A percentile compares a stretch with the other conserved stretches of the same genome.
Conservation (phyloP, 2,797 vertebrate genomes). For the Buphagus erythrorhynchus region DNA sequence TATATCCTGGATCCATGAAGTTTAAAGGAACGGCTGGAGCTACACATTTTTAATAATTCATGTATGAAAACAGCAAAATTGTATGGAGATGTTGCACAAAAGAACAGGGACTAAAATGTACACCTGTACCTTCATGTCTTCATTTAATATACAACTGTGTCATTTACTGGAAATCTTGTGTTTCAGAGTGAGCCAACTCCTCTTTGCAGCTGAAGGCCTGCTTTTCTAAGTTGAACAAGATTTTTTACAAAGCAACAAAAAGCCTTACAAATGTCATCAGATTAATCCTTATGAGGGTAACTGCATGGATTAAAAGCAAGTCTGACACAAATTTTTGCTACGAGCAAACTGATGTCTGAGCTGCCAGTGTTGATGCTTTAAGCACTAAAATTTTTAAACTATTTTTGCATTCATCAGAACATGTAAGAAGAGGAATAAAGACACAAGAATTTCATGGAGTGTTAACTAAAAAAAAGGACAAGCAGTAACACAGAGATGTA, state of each 20-base stretch:
- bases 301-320: not conserved
- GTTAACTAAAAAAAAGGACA: not conserved
- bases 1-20: not conserved
- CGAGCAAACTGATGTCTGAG: constrained; percentile 1
- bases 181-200: not conserved
- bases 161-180: not conserved
- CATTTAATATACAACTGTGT: not conserved
- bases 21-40: not conserved
- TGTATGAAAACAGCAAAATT: not conserved
- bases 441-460: not conserved
- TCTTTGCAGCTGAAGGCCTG: not conserved
- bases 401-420: not conserved
- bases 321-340: constrained; percentile 1
- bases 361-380: not conserved
- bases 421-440: not conserved
- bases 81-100: not conserved
- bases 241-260: not conserved
- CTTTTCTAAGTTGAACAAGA: not conserved
- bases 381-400: not conserved
- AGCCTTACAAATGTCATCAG: not conserved
- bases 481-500: not conserved
- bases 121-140: not conserved
- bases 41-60: not conserved
- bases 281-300: not conserved
- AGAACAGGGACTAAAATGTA: not conserved